Evolutionary conservation across 2,113 vertebrate genomes (phyloP).

Genomic region (Charina bottae): DNA sequence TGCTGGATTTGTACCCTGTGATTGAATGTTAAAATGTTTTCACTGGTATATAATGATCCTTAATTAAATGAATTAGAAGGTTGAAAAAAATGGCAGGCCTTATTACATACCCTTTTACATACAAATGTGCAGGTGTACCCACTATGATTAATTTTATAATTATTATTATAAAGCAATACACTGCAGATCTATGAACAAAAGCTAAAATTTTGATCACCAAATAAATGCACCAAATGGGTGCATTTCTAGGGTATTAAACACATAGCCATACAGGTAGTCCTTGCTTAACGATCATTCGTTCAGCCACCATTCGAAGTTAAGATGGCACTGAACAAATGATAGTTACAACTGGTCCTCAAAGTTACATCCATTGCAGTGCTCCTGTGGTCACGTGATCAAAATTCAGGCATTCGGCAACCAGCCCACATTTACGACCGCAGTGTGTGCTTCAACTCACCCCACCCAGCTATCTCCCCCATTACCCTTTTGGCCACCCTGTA

Average conservation of each 20-base stretch:
- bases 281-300: neutral
- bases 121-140: neutral
- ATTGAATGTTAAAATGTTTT: slow-evolving; percentile 53
- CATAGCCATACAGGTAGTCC: neutral
- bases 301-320: neutral
- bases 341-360: neutral
- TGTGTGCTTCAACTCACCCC: neutral
- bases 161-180: slow-evolving; percentile 51
- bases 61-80: slow-evolving; percentile 47
- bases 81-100: slow-evolving; percentile 27
- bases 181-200: slow-evolving; percentile 22
- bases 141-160: slow-evolving; percentile 23
- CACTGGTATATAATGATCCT: slow-evolving; percentile 1
- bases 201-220: neutral
- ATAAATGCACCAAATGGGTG: neutral
- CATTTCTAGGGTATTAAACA: neutral
- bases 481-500: neutral
- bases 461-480: neutral
- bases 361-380: neutral
- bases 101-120: neutral
- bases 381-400: neutral
- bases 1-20: slow-evolving; percentile 36
- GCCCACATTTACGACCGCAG: neutral
- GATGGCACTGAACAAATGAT: neutral
- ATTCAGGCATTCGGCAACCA: neutral